Percentiles rank a stretch among this genome's conserved stretches.
Evolutionary conservation across 2,797 vertebrate genomes (phyloP).

Genomic region (Gastrophryne carolinensis): DNA sequence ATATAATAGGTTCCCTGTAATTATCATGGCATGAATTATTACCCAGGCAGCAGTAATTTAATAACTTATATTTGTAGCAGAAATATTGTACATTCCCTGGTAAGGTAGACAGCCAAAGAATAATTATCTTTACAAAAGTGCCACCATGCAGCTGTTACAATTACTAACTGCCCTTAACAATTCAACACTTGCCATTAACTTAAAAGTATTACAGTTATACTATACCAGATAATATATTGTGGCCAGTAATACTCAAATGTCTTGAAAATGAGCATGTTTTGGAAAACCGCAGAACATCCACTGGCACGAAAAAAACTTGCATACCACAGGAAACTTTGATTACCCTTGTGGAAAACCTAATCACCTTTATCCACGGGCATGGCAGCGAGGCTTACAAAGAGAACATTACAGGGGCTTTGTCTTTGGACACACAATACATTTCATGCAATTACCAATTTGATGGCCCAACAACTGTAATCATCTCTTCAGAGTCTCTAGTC

Average conservation of each 20-base stretch:
- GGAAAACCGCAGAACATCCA: neutral
- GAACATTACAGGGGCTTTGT: slow-evolving; percentile 8
- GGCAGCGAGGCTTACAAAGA: neutral
- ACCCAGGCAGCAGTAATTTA: slow-evolving; percentile 16
- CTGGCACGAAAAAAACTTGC: neutral
- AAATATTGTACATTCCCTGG: slow-evolving; percentile 23
- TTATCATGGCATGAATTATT: slow-evolving; percentile 38
- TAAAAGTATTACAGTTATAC: slow-evolving; percentile 16
- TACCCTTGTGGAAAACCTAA: slow-evolving; percentile 17
- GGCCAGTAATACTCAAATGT: neutral
- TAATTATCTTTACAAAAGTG: slow-evolving; percentile 32
- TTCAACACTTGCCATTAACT: neutral
- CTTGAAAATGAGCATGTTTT: neutral
- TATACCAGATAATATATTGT: neutral
- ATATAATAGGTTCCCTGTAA: slow-evolving; percentile 6
- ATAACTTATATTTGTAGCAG: slow-evolving; percentile 14
- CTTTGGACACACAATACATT: slow-evolving; percentile 3
- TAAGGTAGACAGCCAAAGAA: neutral
- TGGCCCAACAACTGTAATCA: slow-evolving; percentile 6
- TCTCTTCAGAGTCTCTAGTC: slow-evolving; percentile 9
- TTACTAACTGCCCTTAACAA: slow-evolving; percentile 17
- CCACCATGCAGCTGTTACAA: neutral
- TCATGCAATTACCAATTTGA: neutral
- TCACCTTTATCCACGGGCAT: neutral
- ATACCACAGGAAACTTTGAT: neutral